Evolutionary conservation across 2,888 invertebrate genomes (phyloP).

Genomic region (Gasteruption jaculator): DNA sequence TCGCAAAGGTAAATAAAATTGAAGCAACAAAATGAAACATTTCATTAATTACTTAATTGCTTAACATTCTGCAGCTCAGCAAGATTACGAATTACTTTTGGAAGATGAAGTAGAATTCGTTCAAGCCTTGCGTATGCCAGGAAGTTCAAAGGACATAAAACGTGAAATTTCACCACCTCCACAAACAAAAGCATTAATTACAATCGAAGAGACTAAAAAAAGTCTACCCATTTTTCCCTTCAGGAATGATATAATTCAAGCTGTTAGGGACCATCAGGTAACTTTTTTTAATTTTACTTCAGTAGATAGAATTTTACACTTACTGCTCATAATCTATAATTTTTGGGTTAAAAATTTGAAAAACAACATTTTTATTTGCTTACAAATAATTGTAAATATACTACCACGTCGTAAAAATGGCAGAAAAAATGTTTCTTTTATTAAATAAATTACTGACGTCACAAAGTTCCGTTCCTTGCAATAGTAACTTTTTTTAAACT

Average conservation of each 20-base stretch:
- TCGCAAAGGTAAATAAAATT: conserved; percentile 51
- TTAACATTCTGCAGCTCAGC: conserved; percentile 54
- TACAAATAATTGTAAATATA: too few species aligned
- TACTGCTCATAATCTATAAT: too few species aligned
- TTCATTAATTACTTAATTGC: conserved; percentile 2
- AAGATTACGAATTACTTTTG: conserved; percentile 88
- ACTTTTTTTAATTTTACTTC: too few species aligned
- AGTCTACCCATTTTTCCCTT: conserved; percentile 95
- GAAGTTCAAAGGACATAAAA: conserved; percentile 54
- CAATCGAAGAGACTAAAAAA: conserved; percentile 84
- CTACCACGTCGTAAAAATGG: too few species aligned
- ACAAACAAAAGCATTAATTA: conserved; percentile 51
- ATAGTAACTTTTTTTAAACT: too few species aligned
- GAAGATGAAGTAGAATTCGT: conserved; percentile 99
- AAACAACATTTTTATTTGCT: too few species aligned
- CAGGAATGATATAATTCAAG: conserved; percentile 79
- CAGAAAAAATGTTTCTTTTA: too few species aligned
- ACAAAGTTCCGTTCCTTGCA: too few species aligned
- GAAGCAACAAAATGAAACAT: conserved; percentile 33
- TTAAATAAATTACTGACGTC: too few species aligned
- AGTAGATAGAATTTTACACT: too few species aligned
- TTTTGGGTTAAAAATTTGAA: too few species aligned
- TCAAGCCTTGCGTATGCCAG: conserved; percentile 79
- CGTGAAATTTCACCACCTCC: conserved; percentile 22
- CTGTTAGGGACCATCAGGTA: conserved; percentile 83